Percentiles rank a stretch among this genome's conserved stretches.
phyloP scores from a whole-genome alignment of 2,888 invertebrate species.

The Pantelozetes paolii region DNA sequence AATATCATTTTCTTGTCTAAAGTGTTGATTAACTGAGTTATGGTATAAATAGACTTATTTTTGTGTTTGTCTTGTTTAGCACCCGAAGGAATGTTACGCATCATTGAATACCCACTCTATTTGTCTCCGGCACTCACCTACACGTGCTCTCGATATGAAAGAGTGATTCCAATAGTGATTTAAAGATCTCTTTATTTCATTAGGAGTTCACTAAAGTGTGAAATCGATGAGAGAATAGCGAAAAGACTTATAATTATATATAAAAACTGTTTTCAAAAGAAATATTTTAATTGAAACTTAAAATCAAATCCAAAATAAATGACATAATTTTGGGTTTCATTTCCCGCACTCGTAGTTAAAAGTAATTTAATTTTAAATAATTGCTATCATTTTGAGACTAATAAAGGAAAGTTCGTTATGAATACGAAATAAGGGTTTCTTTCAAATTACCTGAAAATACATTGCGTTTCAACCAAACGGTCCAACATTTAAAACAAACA shows the following conservation, averaged over 20 bases:
- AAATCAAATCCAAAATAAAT: neutral
- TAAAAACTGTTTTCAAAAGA: neutral
- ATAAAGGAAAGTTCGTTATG: neutral
- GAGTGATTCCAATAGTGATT: neutral
- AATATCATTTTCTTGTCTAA: too few species aligned
- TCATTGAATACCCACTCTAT: neutral
- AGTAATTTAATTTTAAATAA: too few species aligned
- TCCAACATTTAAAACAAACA: slow-evolving; percentile 15
- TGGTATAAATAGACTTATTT: neutral
- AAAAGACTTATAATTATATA: neutral
- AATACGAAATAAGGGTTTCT: neutral
- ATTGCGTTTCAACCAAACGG: slow-evolving; percentile 2
- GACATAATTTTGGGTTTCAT: too few species aligned
- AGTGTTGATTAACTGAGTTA: neutral
- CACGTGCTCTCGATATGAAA: slow-evolving; percentile 26
- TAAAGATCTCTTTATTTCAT: neutral
- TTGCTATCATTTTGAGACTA: too few species aligned
- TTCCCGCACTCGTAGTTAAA: too few species aligned
- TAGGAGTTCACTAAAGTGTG: neutral
- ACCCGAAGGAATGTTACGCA: neutral
- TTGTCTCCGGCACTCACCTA: neutral
- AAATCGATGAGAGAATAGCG: neutral
- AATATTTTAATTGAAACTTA: neutral
- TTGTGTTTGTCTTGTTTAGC: too few species aligned
- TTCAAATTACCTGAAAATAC: slow-evolving; percentile 11